A percentile compares a stretch with the other conserved stretches of the same genome.
phyloP scores from a whole-genome alignment of 2,797 vertebrate species.

The Poecilia wingei region DNA sequence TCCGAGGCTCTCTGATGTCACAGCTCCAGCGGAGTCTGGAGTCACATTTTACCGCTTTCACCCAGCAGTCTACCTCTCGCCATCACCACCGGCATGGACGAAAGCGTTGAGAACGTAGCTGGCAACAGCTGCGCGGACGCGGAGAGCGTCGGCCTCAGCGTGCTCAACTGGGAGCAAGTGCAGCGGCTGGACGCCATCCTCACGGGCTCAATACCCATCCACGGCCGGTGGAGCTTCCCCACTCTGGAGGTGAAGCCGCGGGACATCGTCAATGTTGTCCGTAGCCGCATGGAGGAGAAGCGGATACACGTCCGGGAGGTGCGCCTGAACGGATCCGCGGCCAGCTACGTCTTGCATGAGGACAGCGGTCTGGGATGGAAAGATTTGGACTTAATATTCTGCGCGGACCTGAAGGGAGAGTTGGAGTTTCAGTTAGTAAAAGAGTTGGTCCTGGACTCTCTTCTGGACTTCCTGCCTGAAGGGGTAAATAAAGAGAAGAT shows the following conservation, averaged over 20 bases:
- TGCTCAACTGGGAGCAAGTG: constrained; percentile 98
- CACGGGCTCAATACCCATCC: constrained; percentile 94
- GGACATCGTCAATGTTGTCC: constrained; percentile 94
- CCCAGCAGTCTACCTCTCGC: constrained; percentile 38
- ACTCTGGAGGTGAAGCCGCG: constrained; percentile 94
- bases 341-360: constrained; percentile 96
- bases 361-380: constrained; percentile 98
- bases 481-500: constrained; percentile 98
- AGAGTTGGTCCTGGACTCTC: constrained; percentile 94
- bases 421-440: constrained; percentile 95
- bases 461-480: constrained; percentile 95
- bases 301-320: constrained; percentile 92
- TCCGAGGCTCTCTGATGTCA: constrained; percentile 37
- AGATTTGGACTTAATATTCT: constrained; percentile 98
- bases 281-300: constrained; percentile 91
- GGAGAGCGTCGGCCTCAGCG: constrained; percentile 86
- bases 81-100: constrained; percentile 80
- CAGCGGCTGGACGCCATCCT: constrained; percentile 93
- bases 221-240: constrained; percentile 97
- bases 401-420: constrained; percentile 92
- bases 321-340: constrained; percentile 94
- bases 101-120: constrained; percentile 68
- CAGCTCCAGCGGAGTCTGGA: constrained; percentile 22
- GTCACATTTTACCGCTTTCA: constrained; percentile 32
- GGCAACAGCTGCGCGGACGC: constrained; percentile 55